These are phyloP conservation scores for Steromphala cineraria DNA, from an alignment of 2,888 invertebrate species.

Conservation along the genomic window DNA sequence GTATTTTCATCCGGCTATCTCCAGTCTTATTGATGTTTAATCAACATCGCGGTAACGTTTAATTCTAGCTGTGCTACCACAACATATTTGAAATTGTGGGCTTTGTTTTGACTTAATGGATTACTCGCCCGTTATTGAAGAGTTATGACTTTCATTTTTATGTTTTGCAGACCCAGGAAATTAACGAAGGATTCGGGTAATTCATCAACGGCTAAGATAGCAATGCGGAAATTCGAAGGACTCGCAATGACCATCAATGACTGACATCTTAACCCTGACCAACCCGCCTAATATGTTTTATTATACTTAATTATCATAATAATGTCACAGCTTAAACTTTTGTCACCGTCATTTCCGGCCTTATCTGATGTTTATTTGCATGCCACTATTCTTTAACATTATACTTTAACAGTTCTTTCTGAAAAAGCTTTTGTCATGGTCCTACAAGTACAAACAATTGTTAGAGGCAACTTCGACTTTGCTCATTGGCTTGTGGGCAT, in stretches of 20 bases:
- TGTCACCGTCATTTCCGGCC: too few relatives aligned
- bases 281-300: too few relatives aligned
- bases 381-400: too few relatives aligned
- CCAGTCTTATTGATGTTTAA: neutral
- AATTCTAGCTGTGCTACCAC: neutral
- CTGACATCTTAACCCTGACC: neutral
- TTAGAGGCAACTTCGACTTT: too few relatives aligned
- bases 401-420: too few relatives aligned
- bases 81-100: neutral
- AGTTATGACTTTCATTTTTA: neutral
- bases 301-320: too few relatives aligned
- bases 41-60: neutral
- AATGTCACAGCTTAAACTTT: too few relatives aligned
- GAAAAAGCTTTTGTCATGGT: too few relatives aligned
- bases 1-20: slow-evolving; percentile 5
- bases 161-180: neutral
- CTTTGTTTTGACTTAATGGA: neutral
- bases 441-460: too few relatives aligned
- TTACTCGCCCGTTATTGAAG: neutral
- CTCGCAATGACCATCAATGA: neutral
- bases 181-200: neutral
- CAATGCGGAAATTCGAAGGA: neutral
- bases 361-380: too few relatives aligned
- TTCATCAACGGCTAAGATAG: neutral
- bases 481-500: too few relatives aligned